A percentile compares a stretch with the other conserved stretches of the same genome.
These are phyloP conservation scores for Amblyopsis hoosieri DNA, from an alignment of 2,797 vertebrate species.

Conservation along the genomic window DNA sequence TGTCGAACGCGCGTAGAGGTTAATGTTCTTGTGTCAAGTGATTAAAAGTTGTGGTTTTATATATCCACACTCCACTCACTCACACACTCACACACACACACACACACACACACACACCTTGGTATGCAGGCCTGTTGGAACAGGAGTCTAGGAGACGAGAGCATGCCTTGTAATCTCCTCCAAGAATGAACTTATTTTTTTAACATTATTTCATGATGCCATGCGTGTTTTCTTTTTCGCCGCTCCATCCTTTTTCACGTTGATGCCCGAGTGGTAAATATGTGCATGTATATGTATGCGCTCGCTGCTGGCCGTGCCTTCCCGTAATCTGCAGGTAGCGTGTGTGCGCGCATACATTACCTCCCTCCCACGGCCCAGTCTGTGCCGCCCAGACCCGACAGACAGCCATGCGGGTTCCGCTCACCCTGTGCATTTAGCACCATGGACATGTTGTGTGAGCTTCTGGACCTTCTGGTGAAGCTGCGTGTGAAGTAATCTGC, in stretches of 20 bases:
- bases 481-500: no score
- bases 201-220: slow-evolving; percentile 24
- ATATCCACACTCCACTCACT: not conserved
- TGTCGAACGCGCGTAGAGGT: no score
- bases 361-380: not conserved
- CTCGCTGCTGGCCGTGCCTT: not conserved
- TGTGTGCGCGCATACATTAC: not conserved
- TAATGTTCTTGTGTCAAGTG: not conserved
- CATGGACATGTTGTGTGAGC: no score
- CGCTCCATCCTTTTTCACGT: slow-evolving; percentile 11
- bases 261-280: not conserved
- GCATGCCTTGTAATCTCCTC: slow-evolving; percentile 49
- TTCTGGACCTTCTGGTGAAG: no score
- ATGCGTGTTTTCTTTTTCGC: slow-evolving; percentile 1
- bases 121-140: slow-evolving; percentile 68
- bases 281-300: not conserved
- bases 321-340: not conserved
- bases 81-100: not conserved
- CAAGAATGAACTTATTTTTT: slow-evolving; percentile 38
- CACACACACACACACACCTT: slow-evolving; percentile 9
- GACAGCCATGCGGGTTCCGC: no score
- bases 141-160: slow-evolving; percentile 46
- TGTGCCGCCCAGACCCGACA: no score
- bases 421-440: no score
- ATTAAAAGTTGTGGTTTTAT: not conserved